Evolutionary conservation across 2,113 vertebrate species (phyloP).

Genomic region (Mystacornis crossleyi): DNA sequence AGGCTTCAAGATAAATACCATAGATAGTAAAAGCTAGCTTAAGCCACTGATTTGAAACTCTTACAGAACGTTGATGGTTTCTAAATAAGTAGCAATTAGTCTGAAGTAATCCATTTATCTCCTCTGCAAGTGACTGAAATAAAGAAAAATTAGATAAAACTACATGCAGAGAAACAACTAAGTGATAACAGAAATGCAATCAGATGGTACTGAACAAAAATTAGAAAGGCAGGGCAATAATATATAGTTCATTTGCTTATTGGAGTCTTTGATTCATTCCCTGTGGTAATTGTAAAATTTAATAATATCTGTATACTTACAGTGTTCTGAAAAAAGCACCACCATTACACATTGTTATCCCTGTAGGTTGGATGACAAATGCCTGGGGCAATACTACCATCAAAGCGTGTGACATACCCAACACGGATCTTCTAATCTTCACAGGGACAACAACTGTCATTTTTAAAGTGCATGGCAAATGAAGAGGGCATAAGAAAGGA

Average conservation of each 20-base stretch:
- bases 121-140: conserved; percentile 34
- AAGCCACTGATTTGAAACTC: neutral
- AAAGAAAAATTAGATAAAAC: conserved; percentile 40
- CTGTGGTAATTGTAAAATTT: conserved; percentile 83
- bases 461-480: conserved; percentile 79
- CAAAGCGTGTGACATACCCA: conserved; percentile 80
- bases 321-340: conserved; percentile 74
- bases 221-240: conserved; percentile 79
- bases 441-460: conserved; percentile 80
- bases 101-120: conserved; percentile 38
- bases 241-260: conserved; percentile 77
- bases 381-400: conserved; percentile 82
- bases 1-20: conserved; percentile 53
- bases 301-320: conserved; percentile 83
- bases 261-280: conserved; percentile 86
- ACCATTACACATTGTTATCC: conserved; percentile 87
- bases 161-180: conserved; percentile 32
- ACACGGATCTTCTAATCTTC: conserved; percentile 82
- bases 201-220: conserved; percentile 74
- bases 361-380: conserved; percentile 87
- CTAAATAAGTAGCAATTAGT: conserved; percentile 46
- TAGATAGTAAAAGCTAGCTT: conserved; percentile 29
- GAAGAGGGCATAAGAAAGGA: neutral
- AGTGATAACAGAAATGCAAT: conserved; percentile 46
- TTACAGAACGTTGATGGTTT: neutral